Percentiles rank a stretch among this genome's conserved stretches.
Evolutionary conservation across 1,140 invertebrate species (phyloP).

Genomic region (Zaprionus capensis): DNA sequence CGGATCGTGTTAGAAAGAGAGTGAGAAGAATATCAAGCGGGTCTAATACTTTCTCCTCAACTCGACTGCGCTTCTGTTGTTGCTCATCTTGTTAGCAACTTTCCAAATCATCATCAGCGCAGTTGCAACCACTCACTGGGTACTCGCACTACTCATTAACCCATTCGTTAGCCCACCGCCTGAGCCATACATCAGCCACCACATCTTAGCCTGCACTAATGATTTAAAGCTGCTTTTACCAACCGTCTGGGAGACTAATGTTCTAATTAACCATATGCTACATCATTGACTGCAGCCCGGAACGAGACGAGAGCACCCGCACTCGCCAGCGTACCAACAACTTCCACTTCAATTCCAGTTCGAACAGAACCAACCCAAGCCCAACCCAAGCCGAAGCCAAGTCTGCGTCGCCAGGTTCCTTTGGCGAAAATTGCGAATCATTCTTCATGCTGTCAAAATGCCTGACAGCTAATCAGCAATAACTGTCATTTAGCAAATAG

Average conservation of each 20-base stretch:
- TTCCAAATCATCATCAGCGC: constrained; percentile 21
- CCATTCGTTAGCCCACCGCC: constrained; percentile 54
- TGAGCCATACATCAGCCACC: constrained; percentile 53
- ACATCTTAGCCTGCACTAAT: constrained; percentile 44
- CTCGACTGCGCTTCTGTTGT: too few species aligned
- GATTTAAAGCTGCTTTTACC: constrained; percentile 62
- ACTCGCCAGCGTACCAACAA: not conserved
- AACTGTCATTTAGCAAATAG: constrained; percentile 83
- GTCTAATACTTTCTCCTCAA: not conserved
- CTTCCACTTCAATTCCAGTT: constrained; percentile 1
- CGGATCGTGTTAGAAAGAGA: not conserved
- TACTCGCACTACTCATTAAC: constrained; percentile 40
- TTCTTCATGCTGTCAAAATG: constrained; percentile 81
- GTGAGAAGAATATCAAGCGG: not conserved
- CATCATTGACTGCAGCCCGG: constrained; percentile 73
- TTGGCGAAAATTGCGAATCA: constrained; percentile 75
- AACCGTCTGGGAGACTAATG: constrained; percentile 60
- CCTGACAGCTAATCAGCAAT: constrained; percentile 82
- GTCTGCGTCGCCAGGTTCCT: constrained; percentile 32
- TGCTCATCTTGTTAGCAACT: constrained; percentile 5
- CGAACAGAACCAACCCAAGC: not conserved
- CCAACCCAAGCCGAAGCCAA: not conserved
- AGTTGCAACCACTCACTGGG: not conserved
- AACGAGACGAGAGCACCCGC: constrained; percentile 10
- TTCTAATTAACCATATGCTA: constrained; percentile 81